Base-by-base conservation (phyloP, 2,797 vertebrate species). In the Salarias fasciatus region DNA sequence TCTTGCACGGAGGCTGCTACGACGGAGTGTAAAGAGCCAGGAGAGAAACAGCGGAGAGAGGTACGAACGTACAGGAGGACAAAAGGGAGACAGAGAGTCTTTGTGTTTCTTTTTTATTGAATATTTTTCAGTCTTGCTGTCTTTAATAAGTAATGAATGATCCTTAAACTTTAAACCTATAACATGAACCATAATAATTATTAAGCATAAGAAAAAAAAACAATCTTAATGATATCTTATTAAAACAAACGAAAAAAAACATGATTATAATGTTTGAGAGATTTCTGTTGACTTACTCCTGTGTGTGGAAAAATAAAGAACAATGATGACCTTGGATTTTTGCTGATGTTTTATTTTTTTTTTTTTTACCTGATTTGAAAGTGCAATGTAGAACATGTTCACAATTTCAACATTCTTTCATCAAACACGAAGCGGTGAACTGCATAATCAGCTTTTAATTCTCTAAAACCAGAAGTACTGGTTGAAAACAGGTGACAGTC, bases 101-200 rank as follows among this genome's bases (percentile, higher is more conserved):
- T 79, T 79, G 37, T 51, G 70, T 76, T 75, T 71, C n/a, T 24
- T 24, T 86, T 83, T 82, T 70, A 80, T 77, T 71, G 50, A 79
- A 72, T 68, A 82, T 88, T 90, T 89, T 91, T 82, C 80, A 82
- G 81, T 89, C 65, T 87, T 85, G 79, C 80, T 86, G 88, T 93
- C 82, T 85, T 90, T 75, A 74, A 65, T 66, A 80, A 88, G 82
- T 89, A 80, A 83, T 60, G 47, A 84, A 82, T 82, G 77, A 85
- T 86, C 84, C 79, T 86, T 86, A 77, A 80, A 77, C 74, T 82
- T 85, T 75, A 75, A 86, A 80, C 72, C 56, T 88, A 88, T 80
- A 82, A 84, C 77, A 82, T 81, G 53, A 86, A 84, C 75, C 77
- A 79, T 74, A 48, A 78, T 72, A 69, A 81, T 77, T 51, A 65